Conservation (phyloP, 1,140 invertebrate species). For the Pseudomyrmex sp. region DNA sequence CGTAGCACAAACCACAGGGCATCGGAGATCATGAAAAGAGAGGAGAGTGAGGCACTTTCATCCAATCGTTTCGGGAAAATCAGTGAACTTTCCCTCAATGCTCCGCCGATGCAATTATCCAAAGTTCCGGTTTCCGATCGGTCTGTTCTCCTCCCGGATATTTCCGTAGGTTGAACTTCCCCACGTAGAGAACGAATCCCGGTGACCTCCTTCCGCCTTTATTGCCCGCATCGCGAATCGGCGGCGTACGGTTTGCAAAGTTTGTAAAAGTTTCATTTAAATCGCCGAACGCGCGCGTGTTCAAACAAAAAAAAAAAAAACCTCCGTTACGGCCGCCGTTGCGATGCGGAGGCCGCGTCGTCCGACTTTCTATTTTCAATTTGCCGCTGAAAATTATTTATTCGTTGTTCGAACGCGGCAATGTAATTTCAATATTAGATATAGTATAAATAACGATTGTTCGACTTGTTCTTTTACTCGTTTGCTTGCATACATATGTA, state of each 20-base stretch:
- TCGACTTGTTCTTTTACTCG: not conserved
- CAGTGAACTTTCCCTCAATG: constrained; percentile 54
- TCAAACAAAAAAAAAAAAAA: constrained; percentile 12
- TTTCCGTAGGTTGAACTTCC: constrained; percentile 63
- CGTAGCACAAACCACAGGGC: not conserved
- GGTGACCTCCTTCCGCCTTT: constrained; percentile 63
- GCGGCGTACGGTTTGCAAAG: constrained; percentile 9
- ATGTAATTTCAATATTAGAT: constrained; percentile 42
- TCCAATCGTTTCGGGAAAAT: constrained; percentile 12
- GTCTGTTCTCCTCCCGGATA: constrained; percentile 46
- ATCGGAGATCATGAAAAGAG: not conserved
- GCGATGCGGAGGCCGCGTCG: not conserved
- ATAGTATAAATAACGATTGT: constrained; percentile 17
- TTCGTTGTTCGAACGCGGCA: constrained; percentile 13
- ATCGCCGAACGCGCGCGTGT: constrained; percentile 12
- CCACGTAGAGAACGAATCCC: constrained; percentile 22
- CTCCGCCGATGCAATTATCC: constrained; percentile 62
- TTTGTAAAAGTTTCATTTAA: constrained; percentile 63
- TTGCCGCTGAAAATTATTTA: constrained; percentile 32
- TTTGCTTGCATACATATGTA: not conserved
- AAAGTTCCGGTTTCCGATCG: constrained; percentile 59
- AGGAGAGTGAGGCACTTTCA: not conserved
- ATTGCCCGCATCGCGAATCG: constrained; percentile 65
- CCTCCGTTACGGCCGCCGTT: too few relatives aligned
- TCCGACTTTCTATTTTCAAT: constrained; percentile 18